phyloP scores from a whole-genome alignment of 1,140 invertebrate species.

The Drosophila neocordata region DNA sequence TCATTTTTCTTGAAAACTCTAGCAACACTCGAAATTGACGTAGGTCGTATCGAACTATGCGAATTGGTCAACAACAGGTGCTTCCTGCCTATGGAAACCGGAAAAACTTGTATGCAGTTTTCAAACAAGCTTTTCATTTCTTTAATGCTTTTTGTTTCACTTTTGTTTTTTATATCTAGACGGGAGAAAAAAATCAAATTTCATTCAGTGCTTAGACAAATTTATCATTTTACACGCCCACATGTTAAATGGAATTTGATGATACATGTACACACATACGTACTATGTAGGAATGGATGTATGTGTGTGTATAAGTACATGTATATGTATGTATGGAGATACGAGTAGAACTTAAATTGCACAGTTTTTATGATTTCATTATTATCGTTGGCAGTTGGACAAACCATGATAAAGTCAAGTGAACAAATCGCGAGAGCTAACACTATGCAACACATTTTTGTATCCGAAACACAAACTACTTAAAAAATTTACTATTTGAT shows the following conservation, averaged over 20 bases:
- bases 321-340: neutral
- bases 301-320: neutral
- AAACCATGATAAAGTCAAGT: constrained; percentile 4
- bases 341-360: constrained; percentile 5
- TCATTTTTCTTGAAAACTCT: neutral
- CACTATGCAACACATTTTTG: neutral
- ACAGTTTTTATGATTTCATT: constrained; percentile 11
- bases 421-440: neutral
- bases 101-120: constrained; percentile 9
- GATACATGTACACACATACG: neutral
- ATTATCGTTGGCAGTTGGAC: constrained; percentile 7
- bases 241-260: neutral
- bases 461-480: no score
- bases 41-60: constrained; percentile 6
- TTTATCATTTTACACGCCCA: neutral
- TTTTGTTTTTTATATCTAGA: constrained; percentile 4
- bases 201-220: constrained; percentile 4
- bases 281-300: neutral
- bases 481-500: no score
- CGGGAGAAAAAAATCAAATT: neutral
- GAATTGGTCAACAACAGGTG: constrained; percentile 5
- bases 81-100: neutral
- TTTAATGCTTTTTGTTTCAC: constrained; percentile 3
- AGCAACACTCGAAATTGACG: neutral
- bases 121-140: constrained; percentile 18